These are phyloP conservation scores for Chloromyia formosa DNA, from an alignment of 2,888 invertebrate species.

Conservation along the genomic window DNA sequence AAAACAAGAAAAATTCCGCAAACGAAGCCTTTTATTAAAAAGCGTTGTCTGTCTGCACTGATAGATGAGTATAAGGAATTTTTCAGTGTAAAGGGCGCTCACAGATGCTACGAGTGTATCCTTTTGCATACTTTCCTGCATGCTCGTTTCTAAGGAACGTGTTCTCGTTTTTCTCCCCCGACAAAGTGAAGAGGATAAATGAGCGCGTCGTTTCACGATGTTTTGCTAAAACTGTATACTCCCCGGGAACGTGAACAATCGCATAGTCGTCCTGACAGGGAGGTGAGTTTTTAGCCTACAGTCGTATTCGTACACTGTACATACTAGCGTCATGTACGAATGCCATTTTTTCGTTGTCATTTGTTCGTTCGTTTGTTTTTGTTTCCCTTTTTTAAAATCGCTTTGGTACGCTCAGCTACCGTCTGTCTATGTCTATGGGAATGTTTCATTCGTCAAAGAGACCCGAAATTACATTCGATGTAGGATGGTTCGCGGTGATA, in stretches of 20 bases:
- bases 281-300: too few species aligned
- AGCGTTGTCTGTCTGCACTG: constrained; percentile 49
- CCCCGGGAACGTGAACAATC: too few species aligned
- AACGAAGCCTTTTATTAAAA: constrained; percentile 47
- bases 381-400: neutral
- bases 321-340: constrained; percentile 34
- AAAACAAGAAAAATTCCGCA: constrained; percentile 42
- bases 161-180: neutral
- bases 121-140: constrained; percentile 28
- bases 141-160: constrained; percentile 20
- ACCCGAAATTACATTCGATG: constrained; percentile 24
- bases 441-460: constrained; percentile 17
- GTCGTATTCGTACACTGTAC: neutral
- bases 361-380: constrained; percentile 17
- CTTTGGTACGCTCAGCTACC: constrained; percentile 7
- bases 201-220: constrained; percentile 26
- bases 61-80: constrained; percentile 50
- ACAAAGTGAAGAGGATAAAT: constrained; percentile 40
- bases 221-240: too few species aligned
- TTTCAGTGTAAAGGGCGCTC: constrained; percentile 12
- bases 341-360: constrained; percentile 37
- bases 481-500: neutral
- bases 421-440: neutral
- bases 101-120: constrained; percentile 18
- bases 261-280: too few species aligned